Percentiles rank a stretch among this genome's conserved stretches.
phyloP scores from a whole-genome alignment of 2,113 vertebrate genomes.

The Sapajus apella region DNA sequence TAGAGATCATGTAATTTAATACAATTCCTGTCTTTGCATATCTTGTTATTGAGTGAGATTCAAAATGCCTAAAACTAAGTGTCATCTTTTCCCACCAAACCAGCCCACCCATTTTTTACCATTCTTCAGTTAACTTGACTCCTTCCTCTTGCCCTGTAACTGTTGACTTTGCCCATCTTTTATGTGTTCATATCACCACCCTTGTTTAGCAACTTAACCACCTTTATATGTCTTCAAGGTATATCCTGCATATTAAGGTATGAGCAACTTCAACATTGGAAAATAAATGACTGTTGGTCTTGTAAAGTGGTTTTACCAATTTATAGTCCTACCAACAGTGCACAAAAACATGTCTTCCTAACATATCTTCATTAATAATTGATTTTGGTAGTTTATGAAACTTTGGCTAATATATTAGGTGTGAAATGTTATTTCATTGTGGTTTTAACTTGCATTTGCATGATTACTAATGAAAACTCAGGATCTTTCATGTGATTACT shows the following conservation, averaged over 20 bases:
- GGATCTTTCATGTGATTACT: neutral
- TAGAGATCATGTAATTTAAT: neutral
- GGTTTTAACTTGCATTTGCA: neutral
- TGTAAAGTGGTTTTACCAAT: neutral
- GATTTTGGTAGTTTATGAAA: constrained; percentile 6
- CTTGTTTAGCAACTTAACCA: neutral
- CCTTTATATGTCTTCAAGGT: neutral
- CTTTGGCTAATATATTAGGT: neutral
- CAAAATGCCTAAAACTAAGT: neutral
- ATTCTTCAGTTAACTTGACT: neutral
- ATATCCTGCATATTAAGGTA: neutral
- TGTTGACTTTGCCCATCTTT: neutral
- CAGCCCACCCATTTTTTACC: neutral
- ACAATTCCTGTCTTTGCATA: neutral
- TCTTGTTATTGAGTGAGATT: neutral
- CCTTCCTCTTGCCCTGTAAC: neutral
- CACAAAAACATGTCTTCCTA: neutral
- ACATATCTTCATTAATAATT: neutral
- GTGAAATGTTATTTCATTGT: neutral
- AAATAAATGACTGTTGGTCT: neutral
- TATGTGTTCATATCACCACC: neutral
- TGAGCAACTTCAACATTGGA: neutral
- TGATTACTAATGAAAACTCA: neutral
- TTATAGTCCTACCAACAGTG: neutral
- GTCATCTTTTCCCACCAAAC: neutral